A percentile compares a stretch with the other conserved stretches of the same genome.
phyloP scores from a whole-genome alignment of 2,113 vertebrate species.

The Chloebia gouldiae region DNA sequence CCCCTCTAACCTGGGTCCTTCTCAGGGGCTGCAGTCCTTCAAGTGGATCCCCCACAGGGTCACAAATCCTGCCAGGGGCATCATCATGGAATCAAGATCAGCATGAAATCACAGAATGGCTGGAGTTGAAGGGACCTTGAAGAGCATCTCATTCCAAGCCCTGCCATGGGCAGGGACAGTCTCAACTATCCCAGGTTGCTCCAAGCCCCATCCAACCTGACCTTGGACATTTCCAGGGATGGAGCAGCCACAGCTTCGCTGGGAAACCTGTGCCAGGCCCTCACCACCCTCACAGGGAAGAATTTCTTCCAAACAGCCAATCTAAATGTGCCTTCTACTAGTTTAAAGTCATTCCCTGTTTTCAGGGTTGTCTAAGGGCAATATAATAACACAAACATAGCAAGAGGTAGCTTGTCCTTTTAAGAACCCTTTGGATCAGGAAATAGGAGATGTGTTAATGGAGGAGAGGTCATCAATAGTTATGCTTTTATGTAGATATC shows the following conservation, averaged over 20 bases:
- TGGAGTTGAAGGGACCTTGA: not conserved
- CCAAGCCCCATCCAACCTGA: not conserved
- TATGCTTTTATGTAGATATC: not conserved
- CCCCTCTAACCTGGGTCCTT: not conserved
- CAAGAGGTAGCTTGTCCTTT: not conserved
- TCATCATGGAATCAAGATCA: not conserved
- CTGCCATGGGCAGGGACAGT: not conserved
- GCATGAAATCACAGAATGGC: not conserved
- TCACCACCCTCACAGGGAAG: not conserved
- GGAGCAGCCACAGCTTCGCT: not conserved
- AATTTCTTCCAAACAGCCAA: not conserved
- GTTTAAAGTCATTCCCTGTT: not conserved
- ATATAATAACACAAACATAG: not conserved
- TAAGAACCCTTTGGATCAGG: not conserved
- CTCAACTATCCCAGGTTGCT: not conserved
- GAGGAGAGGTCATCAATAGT: not conserved
- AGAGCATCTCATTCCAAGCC: fast-evolving
- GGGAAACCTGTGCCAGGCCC: fast-evolving
- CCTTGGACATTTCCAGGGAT: not conserved
- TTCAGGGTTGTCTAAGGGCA: not conserved
- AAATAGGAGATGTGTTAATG: not conserved
- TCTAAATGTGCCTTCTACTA: not conserved
- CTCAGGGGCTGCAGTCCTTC: not conserved
- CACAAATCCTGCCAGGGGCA: not conserved
- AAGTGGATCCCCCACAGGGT: not conserved